Percentiles rank a stretch among this genome's conserved stretches.
phyloP scores from a whole-genome alignment of 2,888 invertebrate species.

The Uloborus plumipes region DNA sequence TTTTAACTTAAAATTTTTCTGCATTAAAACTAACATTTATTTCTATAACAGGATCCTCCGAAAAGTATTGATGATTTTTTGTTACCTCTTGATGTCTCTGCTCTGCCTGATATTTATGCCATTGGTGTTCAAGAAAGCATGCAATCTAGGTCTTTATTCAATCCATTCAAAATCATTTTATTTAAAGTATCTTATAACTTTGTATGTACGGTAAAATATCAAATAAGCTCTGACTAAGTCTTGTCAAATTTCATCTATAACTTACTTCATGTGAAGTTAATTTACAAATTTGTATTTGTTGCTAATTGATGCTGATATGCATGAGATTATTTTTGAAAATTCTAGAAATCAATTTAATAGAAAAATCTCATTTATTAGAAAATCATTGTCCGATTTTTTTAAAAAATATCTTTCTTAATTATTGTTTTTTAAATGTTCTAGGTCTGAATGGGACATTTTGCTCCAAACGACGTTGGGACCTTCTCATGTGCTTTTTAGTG shows the following conservation, averaged over 20 bases:
- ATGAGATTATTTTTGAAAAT: too few relatives aligned
- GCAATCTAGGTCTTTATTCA: constrained; percentile 77
- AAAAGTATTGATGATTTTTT: constrained; percentile 88
- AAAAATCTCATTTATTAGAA: too few relatives aligned
- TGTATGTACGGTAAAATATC: too few relatives aligned
- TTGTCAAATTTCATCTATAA: too few relatives aligned
- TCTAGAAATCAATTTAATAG: too few relatives aligned
- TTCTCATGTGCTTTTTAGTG: constrained; percentile 90
- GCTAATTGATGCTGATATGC: too few relatives aligned
- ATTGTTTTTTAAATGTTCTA: constrained; percentile 57
- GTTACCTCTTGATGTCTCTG: constrained; percentile 85
- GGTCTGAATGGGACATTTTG: constrained; percentile 74
- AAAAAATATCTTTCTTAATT: too few relatives aligned
- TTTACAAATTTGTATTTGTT: too few relatives aligned
- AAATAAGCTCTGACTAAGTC: too few relatives aligned
- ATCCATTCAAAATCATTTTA: neutral
- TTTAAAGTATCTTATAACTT: neutral
- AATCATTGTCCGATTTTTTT: too few relatives aligned
- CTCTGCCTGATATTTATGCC: constrained; percentile 87
- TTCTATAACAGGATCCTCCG: constrained; percentile 74
- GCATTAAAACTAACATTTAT: neutral
- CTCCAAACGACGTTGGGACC: constrained; percentile 94
- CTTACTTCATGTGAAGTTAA: too few relatives aligned
- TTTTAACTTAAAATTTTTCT: too few relatives aligned
- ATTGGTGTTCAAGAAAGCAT: constrained; percentile 95